phyloP scores from a whole-genome alignment of 2,797 vertebrate species.

The Babyrousa celebensis region DNA sequence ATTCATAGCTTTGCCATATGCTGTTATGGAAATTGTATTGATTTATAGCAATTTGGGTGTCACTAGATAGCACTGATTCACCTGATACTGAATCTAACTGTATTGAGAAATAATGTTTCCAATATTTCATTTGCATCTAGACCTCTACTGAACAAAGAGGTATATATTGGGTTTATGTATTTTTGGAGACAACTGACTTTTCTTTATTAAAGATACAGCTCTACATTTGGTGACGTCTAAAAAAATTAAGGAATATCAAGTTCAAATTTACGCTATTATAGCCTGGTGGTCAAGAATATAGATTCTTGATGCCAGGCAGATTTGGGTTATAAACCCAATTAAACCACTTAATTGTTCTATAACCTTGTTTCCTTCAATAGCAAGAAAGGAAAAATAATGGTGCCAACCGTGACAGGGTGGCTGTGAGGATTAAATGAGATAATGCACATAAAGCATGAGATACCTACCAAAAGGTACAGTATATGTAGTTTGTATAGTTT shows the following conservation, averaged over 20 bases:
- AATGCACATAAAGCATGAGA: background rate
- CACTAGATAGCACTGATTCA: slow-evolving; percentile 35
- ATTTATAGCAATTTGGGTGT: slow-evolving; percentile 74
- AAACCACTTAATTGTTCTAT: background rate
- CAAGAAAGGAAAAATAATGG: background rate
- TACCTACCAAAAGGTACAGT: background rate
- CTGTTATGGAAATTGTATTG: slow-evolving; percentile 70
- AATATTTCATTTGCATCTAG: slow-evolving; percentile 67
- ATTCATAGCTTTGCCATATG: slow-evolving; percentile 80
- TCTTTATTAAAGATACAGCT: slow-evolving; percentile 53
- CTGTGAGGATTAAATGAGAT: background rate
- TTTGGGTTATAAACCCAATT: background rate
- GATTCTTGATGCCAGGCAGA: background rate
- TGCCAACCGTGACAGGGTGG: background rate
- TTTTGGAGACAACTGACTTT: slow-evolving; percentile 55
- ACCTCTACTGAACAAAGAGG: slow-evolving; percentile 66
- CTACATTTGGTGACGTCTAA: slow-evolving; percentile 36
- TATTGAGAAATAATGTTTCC: slow-evolving; percentile 65
- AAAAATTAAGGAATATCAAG: background rate
- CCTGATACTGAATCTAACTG: background rate
- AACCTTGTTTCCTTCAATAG: slow-evolving; percentile 2
- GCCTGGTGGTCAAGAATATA: background rate
- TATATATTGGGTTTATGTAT: background rate
- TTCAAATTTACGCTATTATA: background rate
- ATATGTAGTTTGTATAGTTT: background rate